Base-by-base conservation (phyloP, 2,888 invertebrate genomes). In the Eristalinus sepulchralis region DNA sequence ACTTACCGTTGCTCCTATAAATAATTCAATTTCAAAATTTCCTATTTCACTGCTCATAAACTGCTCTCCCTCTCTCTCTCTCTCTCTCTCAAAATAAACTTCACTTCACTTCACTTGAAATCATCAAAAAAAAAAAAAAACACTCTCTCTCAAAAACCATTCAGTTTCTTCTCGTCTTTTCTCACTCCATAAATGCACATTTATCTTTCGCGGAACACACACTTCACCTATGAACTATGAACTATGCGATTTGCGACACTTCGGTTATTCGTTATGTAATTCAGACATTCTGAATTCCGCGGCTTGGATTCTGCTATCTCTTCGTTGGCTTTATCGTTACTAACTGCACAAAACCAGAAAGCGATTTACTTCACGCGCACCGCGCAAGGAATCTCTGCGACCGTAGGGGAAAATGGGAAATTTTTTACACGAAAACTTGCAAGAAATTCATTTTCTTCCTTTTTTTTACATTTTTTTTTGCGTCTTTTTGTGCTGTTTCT, bases 251-350 rank as follows among this genome's bases (percentile, higher is more conserved):
- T 24, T 68, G 62, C 33, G 20, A 78, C 63, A 76, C 59, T 22
- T 66, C 60, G 59, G 39, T 55, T 64, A 31, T 53, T 57, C 57
- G 31, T 39, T 60, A 78, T 24, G 34, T 36, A 53, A 33, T 33
- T 55, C 17, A 24, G 24, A 17, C 17, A 57, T 24, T 55, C 55
- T 6, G 36, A 13, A 70, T 71, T 70, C 17, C 73, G 17, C 36
- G 39, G 55, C 11, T 68, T 24, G 22, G 57, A 11, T 67, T 57
- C 60, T 77, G 76, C 76, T 59, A 82, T 86, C 86, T 79, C 86
- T 86, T 86, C 86, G 86, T 86, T 86, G 86, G 86, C 83, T 83
- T 86, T 86, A 83, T 86, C 86, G 86, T 83, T 83, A 86, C 86
- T 86, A 79, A 77, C 73, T 78, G 73, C 72, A 85, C 68, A 85